Conservation (phyloP, 2,113 vertebrate genomes). For the Melanerpes aurifrons region DNA sequence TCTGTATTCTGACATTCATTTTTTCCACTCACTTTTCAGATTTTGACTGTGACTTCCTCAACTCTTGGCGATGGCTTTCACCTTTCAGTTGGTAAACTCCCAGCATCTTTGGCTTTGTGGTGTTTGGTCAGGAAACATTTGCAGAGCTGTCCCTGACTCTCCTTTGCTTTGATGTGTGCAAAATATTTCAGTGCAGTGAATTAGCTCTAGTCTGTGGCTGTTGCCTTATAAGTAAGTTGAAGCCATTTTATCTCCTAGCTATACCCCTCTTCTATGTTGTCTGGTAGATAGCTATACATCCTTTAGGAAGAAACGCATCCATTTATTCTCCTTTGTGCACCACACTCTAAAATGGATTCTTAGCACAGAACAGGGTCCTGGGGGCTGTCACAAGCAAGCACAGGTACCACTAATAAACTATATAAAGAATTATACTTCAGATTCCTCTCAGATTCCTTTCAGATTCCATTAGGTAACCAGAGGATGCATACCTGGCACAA, state of each 20-base stretch:
- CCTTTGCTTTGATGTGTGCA: background rate
- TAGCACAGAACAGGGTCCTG: background rate
- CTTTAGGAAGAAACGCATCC: background rate
- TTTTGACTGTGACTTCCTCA: background rate
- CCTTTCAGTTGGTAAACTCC: background rate
- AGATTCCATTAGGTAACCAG: background rate
- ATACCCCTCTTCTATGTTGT: background rate
- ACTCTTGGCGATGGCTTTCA: background rate
- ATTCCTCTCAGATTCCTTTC: background rate
- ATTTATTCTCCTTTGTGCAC: background rate
- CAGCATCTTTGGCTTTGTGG: background rate
- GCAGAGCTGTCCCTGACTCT: background rate
- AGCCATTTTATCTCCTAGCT: background rate
- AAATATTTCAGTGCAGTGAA: background rate
- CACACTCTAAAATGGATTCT: background rate
- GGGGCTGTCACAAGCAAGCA: background rate
- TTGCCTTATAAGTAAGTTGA: background rate
- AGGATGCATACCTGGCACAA: background rate
- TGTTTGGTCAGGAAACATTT: background rate
- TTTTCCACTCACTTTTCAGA: background rate
- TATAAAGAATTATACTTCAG: background rate
- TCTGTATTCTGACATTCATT: background rate
- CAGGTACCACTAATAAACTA: background rate
- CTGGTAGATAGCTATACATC: background rate
- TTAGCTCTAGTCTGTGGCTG: background rate